Base-by-base conservation (phyloP, 2,888 invertebrate genomes). In the Microplitis manilae region DNA sequence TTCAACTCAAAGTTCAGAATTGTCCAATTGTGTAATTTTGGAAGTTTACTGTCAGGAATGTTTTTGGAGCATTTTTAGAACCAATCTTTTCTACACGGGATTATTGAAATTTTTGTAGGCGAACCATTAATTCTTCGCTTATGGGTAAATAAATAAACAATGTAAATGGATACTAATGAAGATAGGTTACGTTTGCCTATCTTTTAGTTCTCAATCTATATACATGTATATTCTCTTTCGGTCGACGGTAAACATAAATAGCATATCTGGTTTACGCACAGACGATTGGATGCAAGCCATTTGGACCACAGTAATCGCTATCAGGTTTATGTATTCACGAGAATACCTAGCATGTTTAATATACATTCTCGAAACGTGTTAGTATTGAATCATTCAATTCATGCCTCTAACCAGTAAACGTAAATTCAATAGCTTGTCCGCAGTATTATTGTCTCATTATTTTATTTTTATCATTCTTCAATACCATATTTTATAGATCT, bases 321-420 rank as follows among this genome's bases (percentile, higher is more conserved):
- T 62, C 17, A 60, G 41, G 72, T 64, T 15, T 72, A n/a, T 62
- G 8, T 17, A 62, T 62, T 72, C 72, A 72, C 17, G 17, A 7
- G 62, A 61, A 70, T 62, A 38, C 40, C 72, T 39, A 72, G 60
- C 72, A 8, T 50, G 72, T 9, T 72, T 62, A 17, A 64, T 61
- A 30, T 62, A 60, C 72, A 72, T 62, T 72, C 72, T 39, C 72
- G 30, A 40, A 72, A 30, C 70, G 70, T 62, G n/a, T 64, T 20
- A 15, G 70, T 39, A 64, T 40, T 64, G 64, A 64, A 72, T 39
- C 72, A 62, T 62, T 39, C 39, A 64, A 72, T 72, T 39, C 50
- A 50, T 13, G 50, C 50, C 50, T 50, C 50, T 8, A 50, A 50
- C 2, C 50, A 5, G 50, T 50, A 50, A 50, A 13, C 50, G 50